Base-by-base conservation (phyloP, 2,888 invertebrate species). In the Agonopterix arenella region DNA sequence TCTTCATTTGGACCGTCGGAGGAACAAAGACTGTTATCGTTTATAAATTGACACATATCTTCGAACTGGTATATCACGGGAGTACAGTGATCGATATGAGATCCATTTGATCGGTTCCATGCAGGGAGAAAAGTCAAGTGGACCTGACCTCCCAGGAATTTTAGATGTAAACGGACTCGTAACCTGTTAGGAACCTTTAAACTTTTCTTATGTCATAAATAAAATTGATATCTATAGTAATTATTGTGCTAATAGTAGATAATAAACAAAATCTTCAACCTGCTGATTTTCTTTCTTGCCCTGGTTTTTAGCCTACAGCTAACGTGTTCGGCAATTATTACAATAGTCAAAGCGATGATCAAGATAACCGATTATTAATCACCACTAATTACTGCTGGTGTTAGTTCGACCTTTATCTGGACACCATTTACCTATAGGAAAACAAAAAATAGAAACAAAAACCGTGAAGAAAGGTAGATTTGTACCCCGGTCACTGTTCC, bases 351-450 rank as follows among this genome's bases (percentile, higher is more conserved):
- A 61, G 60, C 62, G 57, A 65, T 71, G 80, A 88, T 88, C 88
- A 77, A 89, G 89, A 89, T 89, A 89, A 85, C 79, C 78, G 76
- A 85, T 86, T 85, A 88, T 89, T 88, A 89, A 89, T 88, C 78
- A 84, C 75, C 78, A 66, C 85, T 89, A 89, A 88, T 89, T 88
- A 89, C 86, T 89, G 89, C 86, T 83, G 88, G 89, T 89, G 88
- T 89, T 89, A 82, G 84, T 76, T 76, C 82, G 81, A 83, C 84
- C 84, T 83, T 75, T 84, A 85, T 86, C 84, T 80, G 83, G 78
- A 86, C 89, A 86, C 84, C 81, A 81, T 83, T 86, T 80, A 76
- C 72, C 72, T 80, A 73, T 68, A 10, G 47, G 68, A 60, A 55
- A 57, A 74, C 73, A 83, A 85, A 85, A 52, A 36, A 58, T 56